Percentiles rank a stretch among this genome's conserved stretches.
Evolutionary conservation across 2,888 invertebrate species (phyloP).

Genomic region (Cataglyphis cursor): DNA sequence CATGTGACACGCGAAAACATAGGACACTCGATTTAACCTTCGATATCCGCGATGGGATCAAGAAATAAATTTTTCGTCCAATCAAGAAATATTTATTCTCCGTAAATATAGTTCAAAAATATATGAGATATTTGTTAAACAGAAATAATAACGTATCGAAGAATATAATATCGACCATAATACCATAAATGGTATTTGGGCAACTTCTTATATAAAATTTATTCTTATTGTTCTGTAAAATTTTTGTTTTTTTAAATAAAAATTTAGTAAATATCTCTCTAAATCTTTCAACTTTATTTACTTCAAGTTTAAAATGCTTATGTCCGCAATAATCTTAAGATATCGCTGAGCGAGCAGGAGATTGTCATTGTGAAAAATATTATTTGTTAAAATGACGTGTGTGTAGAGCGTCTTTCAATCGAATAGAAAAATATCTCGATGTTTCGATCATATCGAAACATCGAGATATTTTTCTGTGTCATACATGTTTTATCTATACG

Average conservation of each 20-base stretch:
- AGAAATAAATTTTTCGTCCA: not conserved
- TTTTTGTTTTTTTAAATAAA: not conserved
- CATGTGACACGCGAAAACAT: not conserved
- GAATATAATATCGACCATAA: not conserved
- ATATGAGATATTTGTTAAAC: not conserved
- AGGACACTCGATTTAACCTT: slow-evolving; percentile 26
- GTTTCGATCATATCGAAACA: not conserved
- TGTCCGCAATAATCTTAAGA: not conserved
- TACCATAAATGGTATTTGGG: not conserved
- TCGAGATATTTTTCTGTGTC: not conserved
- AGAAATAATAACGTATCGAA: not conserved
- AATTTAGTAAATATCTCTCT: not conserved
- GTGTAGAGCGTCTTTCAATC: not conserved
- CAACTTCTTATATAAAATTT: slow-evolving; percentile 8
- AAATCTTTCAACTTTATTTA: slow-evolving; percentile 11
- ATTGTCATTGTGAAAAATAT: not conserved
- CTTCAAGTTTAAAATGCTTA: slow-evolving; percentile 5
- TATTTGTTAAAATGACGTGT: not conserved
- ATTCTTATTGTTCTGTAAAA: not conserved
- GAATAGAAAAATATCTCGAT: too few species aligned
- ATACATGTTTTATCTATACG: not conserved
- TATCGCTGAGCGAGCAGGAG: not conserved
- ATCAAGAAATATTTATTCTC: slow-evolving; percentile 19
- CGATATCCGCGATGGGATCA: not conserved
- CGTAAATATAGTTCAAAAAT: not conserved